phyloP scores from a whole-genome alignment of 1,140 invertebrate genomes.

The Hycleus cichorii region DNA sequence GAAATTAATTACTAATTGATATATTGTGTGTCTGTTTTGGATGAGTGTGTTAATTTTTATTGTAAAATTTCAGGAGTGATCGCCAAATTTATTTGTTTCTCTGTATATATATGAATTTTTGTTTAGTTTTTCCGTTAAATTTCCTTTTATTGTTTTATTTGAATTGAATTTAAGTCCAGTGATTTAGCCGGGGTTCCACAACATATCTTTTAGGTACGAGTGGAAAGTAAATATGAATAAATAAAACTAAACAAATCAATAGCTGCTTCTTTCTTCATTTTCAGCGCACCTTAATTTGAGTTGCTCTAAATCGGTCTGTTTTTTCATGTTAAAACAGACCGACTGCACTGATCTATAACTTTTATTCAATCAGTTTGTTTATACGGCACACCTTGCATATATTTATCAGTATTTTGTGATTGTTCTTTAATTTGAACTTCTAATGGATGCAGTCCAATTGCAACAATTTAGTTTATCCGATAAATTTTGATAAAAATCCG shows the following conservation, averaged over 20 bases:
- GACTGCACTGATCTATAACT: conserved; percentile 38
- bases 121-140: too few species aligned
- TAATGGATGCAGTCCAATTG: too few species aligned
- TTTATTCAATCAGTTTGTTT: conserved; percentile 52
- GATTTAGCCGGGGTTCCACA: too few species aligned
- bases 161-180: too few species aligned
- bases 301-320: conserved; percentile 38
- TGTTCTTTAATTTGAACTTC: conserved; percentile 1
- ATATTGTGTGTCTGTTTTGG: neutral
- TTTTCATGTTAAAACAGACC: conserved; percentile 19
- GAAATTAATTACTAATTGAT: neutral
- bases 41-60: neutral
- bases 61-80: too few species aligned
- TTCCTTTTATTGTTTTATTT: too few species aligned
- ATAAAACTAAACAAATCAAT: conserved; percentile 11
- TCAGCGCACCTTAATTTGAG: conserved; percentile 45
- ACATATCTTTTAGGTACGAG: conserved; percentile 34
- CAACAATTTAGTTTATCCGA: too few species aligned
- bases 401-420: conserved; percentile 40
- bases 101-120: too few species aligned
- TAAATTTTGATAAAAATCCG: neutral
- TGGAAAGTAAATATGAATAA: conserved; percentile 24
- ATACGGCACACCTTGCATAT: conserved; percentile 60
- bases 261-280: conserved; percentile 44
- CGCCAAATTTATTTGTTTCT: too few species aligned